Percentiles rank a stretch among this genome's conserved stretches.
These are phyloP conservation scores for Scomberomorus guttatus DNA, from an alignment of 2,797 vertebrate species.

Conservation along the genomic window DNA sequence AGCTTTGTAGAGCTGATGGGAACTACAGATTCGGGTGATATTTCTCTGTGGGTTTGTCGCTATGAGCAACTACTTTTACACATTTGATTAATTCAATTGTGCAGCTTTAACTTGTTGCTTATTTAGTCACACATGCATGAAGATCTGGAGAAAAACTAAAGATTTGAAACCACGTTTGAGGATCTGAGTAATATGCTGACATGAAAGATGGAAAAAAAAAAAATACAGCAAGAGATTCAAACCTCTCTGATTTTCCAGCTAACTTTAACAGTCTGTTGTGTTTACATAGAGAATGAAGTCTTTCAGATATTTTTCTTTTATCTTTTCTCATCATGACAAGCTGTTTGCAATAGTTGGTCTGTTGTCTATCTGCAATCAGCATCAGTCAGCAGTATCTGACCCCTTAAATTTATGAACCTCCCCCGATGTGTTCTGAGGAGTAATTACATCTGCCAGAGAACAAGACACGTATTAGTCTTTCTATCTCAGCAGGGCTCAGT, in stretches of 20 bases:
- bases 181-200: no score
- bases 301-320: neutral
- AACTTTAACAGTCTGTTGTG: neutral
- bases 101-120: neutral
- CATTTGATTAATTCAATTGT: no score
- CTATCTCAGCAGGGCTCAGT: slow-evolving; percentile 55
- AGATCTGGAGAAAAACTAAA: neutral
- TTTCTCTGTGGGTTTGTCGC: neutral
- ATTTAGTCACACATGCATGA: neutral
- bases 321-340: slow-evolving; percentile 6
- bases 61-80: no score
- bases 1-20: neutral
- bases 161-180: neutral
- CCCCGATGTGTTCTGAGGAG: slow-evolving; percentile 45
- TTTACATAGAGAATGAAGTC: neutral
- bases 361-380: slow-evolving; percentile 57
- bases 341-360: slow-evolving; percentile 47
- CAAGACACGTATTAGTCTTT: slow-evolving; percentile 49
- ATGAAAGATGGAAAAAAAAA: neutral
- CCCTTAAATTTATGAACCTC: slow-evolving; percentile 66
- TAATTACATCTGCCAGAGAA: slow-evolving; percentile 75
- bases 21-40: neutral
- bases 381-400: slow-evolving; percentile 55
- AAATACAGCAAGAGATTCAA: neutral
- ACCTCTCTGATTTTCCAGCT: neutral